Percentiles rank a stretch among this genome's conserved stretches.
Evolutionary conservation across 2,113 vertebrate genomes (phyloP).

Genomic region (Apodemus speciosus): DNA sequence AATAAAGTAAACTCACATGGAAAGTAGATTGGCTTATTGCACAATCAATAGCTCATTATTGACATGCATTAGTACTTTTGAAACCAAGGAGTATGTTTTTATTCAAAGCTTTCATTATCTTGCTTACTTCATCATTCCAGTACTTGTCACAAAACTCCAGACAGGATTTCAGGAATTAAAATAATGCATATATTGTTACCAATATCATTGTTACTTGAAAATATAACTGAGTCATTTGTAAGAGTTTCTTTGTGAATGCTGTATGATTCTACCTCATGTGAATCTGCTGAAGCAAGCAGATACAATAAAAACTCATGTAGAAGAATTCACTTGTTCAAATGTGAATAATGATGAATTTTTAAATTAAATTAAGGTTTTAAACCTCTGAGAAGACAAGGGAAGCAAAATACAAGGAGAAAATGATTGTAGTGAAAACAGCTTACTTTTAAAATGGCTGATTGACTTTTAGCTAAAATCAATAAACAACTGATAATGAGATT

Average conservation of each 20-base stretch:
- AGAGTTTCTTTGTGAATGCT: conserved; percentile 43
- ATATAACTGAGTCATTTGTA: background rate
- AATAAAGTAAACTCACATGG: conserved; percentile 38
- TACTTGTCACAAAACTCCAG: conserved; percentile 30
- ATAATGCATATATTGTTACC: conserved; percentile 1
- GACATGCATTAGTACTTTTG: background rate
- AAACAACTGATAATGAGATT: conserved; percentile 7
- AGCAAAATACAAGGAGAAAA: conserved; percentile 50
- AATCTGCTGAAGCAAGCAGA: background rate
- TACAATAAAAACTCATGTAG: background rate
- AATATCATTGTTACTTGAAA: conserved; percentile 18
- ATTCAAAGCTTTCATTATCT: conserved; percentile 33
- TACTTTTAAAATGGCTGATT: conserved; percentile 15
- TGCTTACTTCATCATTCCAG: background rate
- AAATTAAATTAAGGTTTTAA: conserved; percentile 30
- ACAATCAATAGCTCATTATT: conserved; percentile 46
- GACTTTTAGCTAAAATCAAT: conserved; percentile 19
- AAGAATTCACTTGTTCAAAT: background rate
- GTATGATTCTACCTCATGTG: background rate
- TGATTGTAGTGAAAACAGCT: background rate
- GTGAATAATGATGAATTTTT: background rate
- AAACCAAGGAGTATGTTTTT: conserved; percentile 39
- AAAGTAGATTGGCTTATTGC: background rate
- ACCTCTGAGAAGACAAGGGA: background rate
- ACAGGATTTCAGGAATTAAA: background rate